Evolutionary conservation across 2,113 vertebrate genomes (phyloP).

Genomic region (Apodemus sylvaticus): DNA sequence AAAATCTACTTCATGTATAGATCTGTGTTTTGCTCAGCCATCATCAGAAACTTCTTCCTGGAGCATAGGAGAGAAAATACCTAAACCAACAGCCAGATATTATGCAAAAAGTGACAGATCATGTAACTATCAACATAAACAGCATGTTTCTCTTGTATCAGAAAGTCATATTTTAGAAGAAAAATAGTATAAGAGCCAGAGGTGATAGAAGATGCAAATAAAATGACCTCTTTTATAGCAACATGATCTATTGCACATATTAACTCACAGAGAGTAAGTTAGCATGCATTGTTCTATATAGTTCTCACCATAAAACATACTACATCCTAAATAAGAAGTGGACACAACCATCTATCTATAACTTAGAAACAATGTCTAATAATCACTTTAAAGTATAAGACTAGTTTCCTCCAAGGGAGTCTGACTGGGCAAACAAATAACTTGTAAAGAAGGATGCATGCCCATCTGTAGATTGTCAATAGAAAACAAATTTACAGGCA

Average conservation of each 20-base stretch:
- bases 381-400: neutral
- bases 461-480: neutral
- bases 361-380: neutral
- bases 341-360: neutral
- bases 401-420: neutral
- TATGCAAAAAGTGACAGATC: neutral
- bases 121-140: neutral
- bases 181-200: neutral
- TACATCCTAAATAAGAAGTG: neutral
- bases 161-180: neutral
- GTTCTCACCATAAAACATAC: neutral
- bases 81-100: neutral
- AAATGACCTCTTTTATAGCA: neutral
- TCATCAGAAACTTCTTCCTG: neutral
- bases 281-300: neutral
- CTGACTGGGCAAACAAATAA: neutral
- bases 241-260: too few species aligned
- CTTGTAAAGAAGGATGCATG: neutral
- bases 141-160: neutral
- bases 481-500: neutral
- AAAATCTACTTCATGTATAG: neutral
- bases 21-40: neutral
- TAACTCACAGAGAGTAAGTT: neutral
- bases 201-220: neutral
- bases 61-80: neutral